Conservation (phyloP, 2,888 invertebrate genomes). For the Meta bourneti region DNA sequence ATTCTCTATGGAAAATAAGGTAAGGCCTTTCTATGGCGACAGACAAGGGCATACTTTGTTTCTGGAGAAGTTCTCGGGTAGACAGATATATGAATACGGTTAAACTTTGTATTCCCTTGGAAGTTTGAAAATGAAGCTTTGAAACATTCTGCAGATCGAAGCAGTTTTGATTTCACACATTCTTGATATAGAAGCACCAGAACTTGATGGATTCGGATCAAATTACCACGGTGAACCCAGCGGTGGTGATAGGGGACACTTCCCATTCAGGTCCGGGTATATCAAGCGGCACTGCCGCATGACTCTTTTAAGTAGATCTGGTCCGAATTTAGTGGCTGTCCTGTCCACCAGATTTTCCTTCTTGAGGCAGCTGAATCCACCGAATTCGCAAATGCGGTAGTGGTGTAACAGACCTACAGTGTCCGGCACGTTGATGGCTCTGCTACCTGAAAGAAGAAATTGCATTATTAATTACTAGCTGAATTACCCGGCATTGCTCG, state of each 20-base stretch:
- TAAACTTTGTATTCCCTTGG: too few species aligned
- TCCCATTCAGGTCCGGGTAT: constrained; percentile 51
- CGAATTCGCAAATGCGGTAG: constrained; percentile 79
- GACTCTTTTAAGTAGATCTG: constrained; percentile 55
- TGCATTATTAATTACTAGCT: neutral
- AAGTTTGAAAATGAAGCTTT: too few species aligned
- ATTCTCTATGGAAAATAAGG: too few species aligned
- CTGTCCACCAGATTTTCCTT: constrained; percentile 68
- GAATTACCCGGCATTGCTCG: too few species aligned
- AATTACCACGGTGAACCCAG: constrained; percentile 77
- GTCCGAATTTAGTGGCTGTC: constrained; percentile 68
- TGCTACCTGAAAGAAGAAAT: constrained; percentile 70
- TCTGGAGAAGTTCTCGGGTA: too few species aligned
- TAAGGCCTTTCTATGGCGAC: too few species aligned
- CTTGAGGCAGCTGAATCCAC: constrained; percentile 79
- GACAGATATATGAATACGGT: too few species aligned
- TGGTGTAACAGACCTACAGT: constrained; percentile 78
- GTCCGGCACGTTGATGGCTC: constrained; percentile 72
- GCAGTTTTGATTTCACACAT: too few species aligned
- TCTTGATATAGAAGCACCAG: too few species aligned
- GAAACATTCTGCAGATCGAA: too few species aligned
- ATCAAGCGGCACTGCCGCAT: constrained; percentile 36
- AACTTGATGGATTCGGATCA: too few species aligned
- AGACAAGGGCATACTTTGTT: too few species aligned
- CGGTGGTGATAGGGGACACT: constrained; percentile 76